Percentiles rank a stretch among this genome's conserved stretches.
These are phyloP conservation scores for Penaeus chinensis DNA, from an alignment of 1,140 invertebrate genomes.

Conservation along the genomic window DNA sequence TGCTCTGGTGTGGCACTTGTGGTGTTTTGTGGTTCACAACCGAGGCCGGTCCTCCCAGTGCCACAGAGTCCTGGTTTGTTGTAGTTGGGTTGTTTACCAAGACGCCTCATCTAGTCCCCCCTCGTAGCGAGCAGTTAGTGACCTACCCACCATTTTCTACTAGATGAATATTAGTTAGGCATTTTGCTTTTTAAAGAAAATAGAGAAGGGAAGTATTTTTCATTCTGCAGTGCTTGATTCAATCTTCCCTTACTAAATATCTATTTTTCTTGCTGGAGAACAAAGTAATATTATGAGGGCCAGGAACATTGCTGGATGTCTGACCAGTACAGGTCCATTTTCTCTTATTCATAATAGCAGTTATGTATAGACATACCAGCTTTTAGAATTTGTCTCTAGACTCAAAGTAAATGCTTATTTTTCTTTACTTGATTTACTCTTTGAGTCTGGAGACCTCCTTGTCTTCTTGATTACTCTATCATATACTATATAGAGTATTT, in stretches of 20 bases:
- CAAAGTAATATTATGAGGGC: conserved; percentile 50
- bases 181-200: conserved; percentile 57
- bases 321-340: conserved; percentile 50
- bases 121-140: conserved; percentile 39
- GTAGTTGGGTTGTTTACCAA: conserved; percentile 48
- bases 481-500: conserved; percentile 45
- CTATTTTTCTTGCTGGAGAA: conserved; percentile 60
- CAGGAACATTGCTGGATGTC: conserved; percentile 50
- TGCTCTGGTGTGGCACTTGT: conserved; percentile 41
- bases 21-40: conserved; percentile 49
- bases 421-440: conserved; percentile 53
- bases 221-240: conserved; percentile 60
- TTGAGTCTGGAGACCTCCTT: conserved; percentile 46
- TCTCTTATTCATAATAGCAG: conserved; percentile 49
- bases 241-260: conserved; percentile 60
- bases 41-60: conserved; percentile 54
- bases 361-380: conserved; percentile 51
- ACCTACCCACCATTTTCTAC: conserved; percentile 57
- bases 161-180: conserved; percentile 60
- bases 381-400: conserved; percentile 50
- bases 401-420: conserved; percentile 58
- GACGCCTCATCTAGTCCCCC: conserved; percentile 51
- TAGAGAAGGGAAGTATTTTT: conserved; percentile 60
- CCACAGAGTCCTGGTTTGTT: conserved; percentile 52
- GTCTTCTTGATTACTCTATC: conserved; percentile 38